Base-by-base conservation (phyloP, 2,113 vertebrate genomes). In the Oncorhynchus kisutch region DNA sequence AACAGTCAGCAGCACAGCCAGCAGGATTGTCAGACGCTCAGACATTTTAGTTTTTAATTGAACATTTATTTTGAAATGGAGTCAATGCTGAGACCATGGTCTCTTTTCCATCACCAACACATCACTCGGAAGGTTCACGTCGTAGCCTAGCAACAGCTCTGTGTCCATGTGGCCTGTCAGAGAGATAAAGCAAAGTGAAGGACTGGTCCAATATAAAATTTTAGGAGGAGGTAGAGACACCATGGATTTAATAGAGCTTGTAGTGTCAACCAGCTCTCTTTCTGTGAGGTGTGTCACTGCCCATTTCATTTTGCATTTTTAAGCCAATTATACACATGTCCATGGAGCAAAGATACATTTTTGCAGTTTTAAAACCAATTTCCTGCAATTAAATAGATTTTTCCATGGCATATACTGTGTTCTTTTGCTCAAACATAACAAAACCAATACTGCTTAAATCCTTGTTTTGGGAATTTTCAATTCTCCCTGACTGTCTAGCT, bases 1-100 rank as follows among this genome's bases (percentile, higher is more conserved):
- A 98, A 99, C 95, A 1, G 97, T 96, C 77, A 97, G 76, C 81
- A 99, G 84, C 86, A 99, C 96, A 8, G 97, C 91, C 29, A 95
- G 82, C 1, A 99, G 93, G 60, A 98, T 93, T 81, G 95, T 94
- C n/a, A 96, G 77, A 75, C 95, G 94, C 70, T 99, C 96, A 12
- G 91, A 2, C 39, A 39, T 39, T 39, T 39, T 39, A 9, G 7
- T 39, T 39, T 39, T 2, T 39, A 9, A 39, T 39, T 39, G 0
- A 39, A 2, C 39, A 8, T 39, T 39, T 39, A 39, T 9, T 39
- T 39, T 39, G 34, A 39, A 2, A 39, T 2, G 8, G 34, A 39
- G 34, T 39, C 39, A 39, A 39, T 9, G 39, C 39, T 39, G 39
- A 39, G 39, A 39, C 39, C 39, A 39, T 2, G 8, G 39, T 39